Conservation (phyloP, 1,140 invertebrate species). For the Bemisia tabaci region DNA sequence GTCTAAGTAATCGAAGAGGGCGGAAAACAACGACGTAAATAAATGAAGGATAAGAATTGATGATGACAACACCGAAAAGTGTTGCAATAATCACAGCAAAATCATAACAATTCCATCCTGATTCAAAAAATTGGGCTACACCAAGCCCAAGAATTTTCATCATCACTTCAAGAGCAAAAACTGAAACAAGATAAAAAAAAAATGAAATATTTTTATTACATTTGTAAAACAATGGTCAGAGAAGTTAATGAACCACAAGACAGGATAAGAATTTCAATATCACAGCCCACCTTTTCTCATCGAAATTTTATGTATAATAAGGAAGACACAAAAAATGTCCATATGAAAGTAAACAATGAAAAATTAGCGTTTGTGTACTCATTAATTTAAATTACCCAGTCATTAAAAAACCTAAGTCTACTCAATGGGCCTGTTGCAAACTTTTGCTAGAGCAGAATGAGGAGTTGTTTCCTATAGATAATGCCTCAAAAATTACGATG, state of each 20-base stretch:
- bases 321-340: neutral
- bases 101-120: constrained; percentile 81
- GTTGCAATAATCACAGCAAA: constrained; percentile 54
- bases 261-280: too few relatives aligned
- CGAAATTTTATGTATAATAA: constrained; percentile 8
- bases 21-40: constrained; percentile 60
- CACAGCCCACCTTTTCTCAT: too few relatives aligned
- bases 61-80: constrained; percentile 46
- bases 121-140: constrained; percentile 52
- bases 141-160: constrained; percentile 62
- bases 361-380: too few relatives aligned
- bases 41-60: constrained; percentile 48
- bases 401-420: too few relatives aligned
- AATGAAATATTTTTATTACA: constrained; percentile 25
- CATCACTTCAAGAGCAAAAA: constrained; percentile 58
- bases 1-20: constrained; percentile 45
- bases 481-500: too few relatives aligned
- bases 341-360: neutral
- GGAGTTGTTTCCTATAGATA: too few relatives aligned
- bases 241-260: too few relatives aligned
- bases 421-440: too few relatives aligned
- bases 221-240: constrained; percentile 26
- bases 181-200: constrained; percentile 38
- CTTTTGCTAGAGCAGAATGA: too few relatives aligned
- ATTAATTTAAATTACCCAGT: too few relatives aligned